phyloP scores from a whole-genome alignment of 2,888 invertebrate genomes.

The Pristionchus entomophagus region DNA sequence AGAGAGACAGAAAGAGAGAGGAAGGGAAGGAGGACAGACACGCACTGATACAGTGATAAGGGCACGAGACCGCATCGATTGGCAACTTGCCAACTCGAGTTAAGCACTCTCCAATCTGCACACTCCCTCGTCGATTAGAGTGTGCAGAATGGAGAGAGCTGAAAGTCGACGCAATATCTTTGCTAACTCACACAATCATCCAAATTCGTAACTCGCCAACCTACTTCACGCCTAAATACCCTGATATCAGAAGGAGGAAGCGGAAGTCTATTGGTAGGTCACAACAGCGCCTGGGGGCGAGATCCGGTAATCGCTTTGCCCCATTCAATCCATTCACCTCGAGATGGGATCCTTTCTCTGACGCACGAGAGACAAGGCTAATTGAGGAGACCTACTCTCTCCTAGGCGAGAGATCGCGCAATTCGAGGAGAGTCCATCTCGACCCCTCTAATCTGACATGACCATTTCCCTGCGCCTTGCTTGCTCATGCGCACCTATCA shows the following conservation, averaged over 20 bases:
- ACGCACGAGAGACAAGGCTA: background rate
- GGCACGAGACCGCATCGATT: slow-evolving; percentile 26
- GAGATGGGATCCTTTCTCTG: background rate
- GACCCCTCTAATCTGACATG: slow-evolving; percentile 24
- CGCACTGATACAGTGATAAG: slow-evolving; percentile 9
- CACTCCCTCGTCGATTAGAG: no score
- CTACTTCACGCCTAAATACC: background rate
- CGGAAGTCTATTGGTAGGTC: background rate
- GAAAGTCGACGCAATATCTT: no score
- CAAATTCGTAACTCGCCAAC: background rate
- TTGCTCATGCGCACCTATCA: slow-evolving; percentile 39
- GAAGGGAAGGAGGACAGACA: background rate
- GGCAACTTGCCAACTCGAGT: background rate
- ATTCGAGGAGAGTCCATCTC: background rate
- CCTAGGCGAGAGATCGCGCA: background rate
- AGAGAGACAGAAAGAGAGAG: background rate
- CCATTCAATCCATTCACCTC: background rate
- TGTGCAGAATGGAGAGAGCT: no score
- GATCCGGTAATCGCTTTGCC: background rate
- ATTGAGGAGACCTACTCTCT: background rate
- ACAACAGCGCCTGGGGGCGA: background rate
- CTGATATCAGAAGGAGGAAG: background rate
- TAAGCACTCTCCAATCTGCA: background rate
- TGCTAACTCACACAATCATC: background rate
- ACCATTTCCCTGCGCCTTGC: slow-evolving; percentile 8